Evolutionary conservation across 2,888 invertebrate species (phyloP), one percentile per base, ranked within the genome.

Genomic region (Petrophora chlorosata): DNA sequence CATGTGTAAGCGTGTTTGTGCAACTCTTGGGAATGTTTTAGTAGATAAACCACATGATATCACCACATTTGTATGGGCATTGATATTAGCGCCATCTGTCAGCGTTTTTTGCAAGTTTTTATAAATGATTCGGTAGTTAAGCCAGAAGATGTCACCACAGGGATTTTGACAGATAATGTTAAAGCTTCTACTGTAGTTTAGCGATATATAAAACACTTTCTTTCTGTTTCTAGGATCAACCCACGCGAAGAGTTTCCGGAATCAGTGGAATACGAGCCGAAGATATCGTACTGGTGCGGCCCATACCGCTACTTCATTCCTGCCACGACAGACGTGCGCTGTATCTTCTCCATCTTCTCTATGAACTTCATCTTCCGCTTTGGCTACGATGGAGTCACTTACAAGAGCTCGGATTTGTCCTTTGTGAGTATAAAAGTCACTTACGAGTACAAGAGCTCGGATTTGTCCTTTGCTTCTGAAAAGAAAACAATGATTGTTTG

Each of bases 261-360:
- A 42, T 89, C 89, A 0, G 89, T 90, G 17, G 89, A 89, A 39
- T 90, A 89, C 51, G 89, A 89, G 54, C 88, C 89, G 0, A 89
- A 90, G 56, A 76, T 90, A 0, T 90, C 89, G 0, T 90, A 89
- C 76, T 85, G 77, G 79, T 89, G 89, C 56, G 89, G 89, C 0
- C 85, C 89, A 0, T 86, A 88, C 60, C 80, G 89, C 1, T 89
- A 90, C 71, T 90, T 88, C 74, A 76, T 90, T n/a, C 90, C 90
- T 0, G 82, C 89, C 15, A 89, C 89, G 0, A 88, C 87, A 0
- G 89, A 89, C 65, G 82, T 90, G 3, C 67, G 89, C 3, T 90
- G 89, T 45, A 81, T 90, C 41, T 90, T 90, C 78, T 85, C 85
- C n/a, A 84, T 89, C 8, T 88, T 89, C 63, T 77, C 88, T 4